Base-by-base conservation (phyloP, 2,888 invertebrate species). In the Tridacna gigas region DNA sequence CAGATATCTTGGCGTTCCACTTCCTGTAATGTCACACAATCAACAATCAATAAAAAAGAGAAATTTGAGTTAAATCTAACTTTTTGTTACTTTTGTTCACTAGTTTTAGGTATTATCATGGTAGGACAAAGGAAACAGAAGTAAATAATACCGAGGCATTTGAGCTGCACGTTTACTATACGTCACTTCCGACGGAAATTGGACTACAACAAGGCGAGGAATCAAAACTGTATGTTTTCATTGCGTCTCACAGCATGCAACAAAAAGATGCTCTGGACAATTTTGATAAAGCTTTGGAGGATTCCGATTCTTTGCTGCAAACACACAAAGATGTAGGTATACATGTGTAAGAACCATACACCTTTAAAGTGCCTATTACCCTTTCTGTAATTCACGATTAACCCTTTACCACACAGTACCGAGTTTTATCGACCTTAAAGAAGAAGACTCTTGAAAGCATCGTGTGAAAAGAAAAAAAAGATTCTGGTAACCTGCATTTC, bases 231-330 rank as follows among this genome's bases (percentile, higher is more conserved):
- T 61, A 47, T 13, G 82, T 73, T 0, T 88, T 79, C 60, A 51
- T 88, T 26, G 84, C 86, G 1, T 88, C 89, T 56, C 75, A 87
- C 28, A 83, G 87, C 73, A 79, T 74, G 1, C 22, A 84, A 18
- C 74, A 82, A 26, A 37, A 22, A 7, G 87, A 87, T 66, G 84
- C 88, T 11, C 67, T 69, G 26, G 22, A 67, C 9, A 67, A 37
- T 7, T 84, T 74, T 37, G 51, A 66, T 1, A 65, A 65, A n/a
- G 86, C 86, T 15, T 7, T 80, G 4, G 48, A 61, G 18, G 51
- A 66, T 11, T 22, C 18, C 4, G 71, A 71, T 5, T 18, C 12
- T 25, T 22, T 71, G 78, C 47, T 67, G 66, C 74, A 1, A 12
- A 15, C 77, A 0, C 86, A 83, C 75, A 66, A 56, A 65, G 18